Base-by-base conservation (phyloP, 1,140 invertebrate species). In the Homalodisca vitripennis region DNA sequence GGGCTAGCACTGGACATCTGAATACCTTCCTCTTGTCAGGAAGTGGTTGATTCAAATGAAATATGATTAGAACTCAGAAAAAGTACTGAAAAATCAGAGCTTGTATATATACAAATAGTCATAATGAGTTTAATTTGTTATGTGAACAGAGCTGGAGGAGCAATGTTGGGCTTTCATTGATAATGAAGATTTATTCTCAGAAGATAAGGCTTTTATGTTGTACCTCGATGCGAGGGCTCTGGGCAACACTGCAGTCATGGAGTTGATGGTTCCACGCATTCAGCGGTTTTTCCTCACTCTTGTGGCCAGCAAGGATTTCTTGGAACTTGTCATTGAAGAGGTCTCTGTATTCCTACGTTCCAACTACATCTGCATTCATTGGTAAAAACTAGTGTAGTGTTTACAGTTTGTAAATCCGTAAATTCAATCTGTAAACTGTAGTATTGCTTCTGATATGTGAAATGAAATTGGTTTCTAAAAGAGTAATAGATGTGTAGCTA, bases 151-250 rank as follows among this genome's bases (percentile, higher is more conserved):
- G 80, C 79, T 91, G 55, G 84, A 89, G 70, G 84, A 88, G 60
- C 88, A 91, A 75, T 88, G 89, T 73, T 90, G 89, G 87, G 81
- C 85, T 1, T 89, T 88, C 74, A 86, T 92, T 47, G 84, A 89
- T 47, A 86, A 87, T 74, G 82, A 85, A 67, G 83, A 85, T 41
- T 77, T 89, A 0, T 89, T 90, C 74, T 80, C 78, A n/a, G 90
- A 89, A 79, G 87, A 87, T 70, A 86, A 85, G 0, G 89, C 90
- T 1, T 91, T 89, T 74, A 74, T 85, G 27, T 75, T 91, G 1
- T 91, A 87, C 73, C 75, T 87, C 64, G 84, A 90, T 75, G 86
- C 88, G 0, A 73, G 80, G 29, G 81, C 81, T 63, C 76, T 78
- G 2, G 75, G 82, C 17, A 82, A 88, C 70, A 82, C 80, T 1